Base-by-base conservation (phyloP, 64 coral and sea anemone genomes). In the Platygyra sinensis region DNA sequence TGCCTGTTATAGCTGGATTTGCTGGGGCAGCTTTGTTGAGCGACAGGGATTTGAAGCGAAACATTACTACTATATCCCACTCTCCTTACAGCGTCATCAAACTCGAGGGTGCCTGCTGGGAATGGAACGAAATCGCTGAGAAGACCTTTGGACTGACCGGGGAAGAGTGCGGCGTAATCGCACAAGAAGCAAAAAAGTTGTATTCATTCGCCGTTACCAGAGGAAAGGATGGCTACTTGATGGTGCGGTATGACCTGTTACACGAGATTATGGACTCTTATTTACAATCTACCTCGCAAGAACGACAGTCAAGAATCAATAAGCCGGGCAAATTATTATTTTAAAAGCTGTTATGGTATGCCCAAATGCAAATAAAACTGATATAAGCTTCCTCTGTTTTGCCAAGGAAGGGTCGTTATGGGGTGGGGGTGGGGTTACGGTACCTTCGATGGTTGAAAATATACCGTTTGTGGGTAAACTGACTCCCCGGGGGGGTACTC, bases 91-190 rank as follows among this genome's bases (percentile, higher is more conserved):
- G 72, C 27, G 65, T 25, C 11, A 90, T 89, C 78, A 87, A 80
- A 57, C 81, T 94, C 49, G 25, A 51, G 72, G 92, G 78, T 2
- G 87, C 86, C 28, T 84, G 62, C 51, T 94, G 92, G 92, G 60
- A 72, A 24, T 94, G 92, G 92, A 94, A 94, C 76, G 73, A 89
- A 78, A 81, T 65, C 57, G 93, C 93, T 3, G 30, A 92, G 52
- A 29, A 86, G 30, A 82, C 76, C 12, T 57, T 94, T 20, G 88
- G 93, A 9, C 83, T 90, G 28, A 65, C 36, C 36, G 93, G 93
- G 6, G 29, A 27, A 7, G 93, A 73, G 49, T 77, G 76, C 17
- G 93, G 88, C 39, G 87, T 94, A 12, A 67, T 90, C 60, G 93
- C 93, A 49, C 93, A 94, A 55, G 87, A 94, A 24, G 93, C 90